phyloP scores from a whole-genome alignment of 2,888 invertebrate genomes.

The Auanema freiburgensis region DNA sequence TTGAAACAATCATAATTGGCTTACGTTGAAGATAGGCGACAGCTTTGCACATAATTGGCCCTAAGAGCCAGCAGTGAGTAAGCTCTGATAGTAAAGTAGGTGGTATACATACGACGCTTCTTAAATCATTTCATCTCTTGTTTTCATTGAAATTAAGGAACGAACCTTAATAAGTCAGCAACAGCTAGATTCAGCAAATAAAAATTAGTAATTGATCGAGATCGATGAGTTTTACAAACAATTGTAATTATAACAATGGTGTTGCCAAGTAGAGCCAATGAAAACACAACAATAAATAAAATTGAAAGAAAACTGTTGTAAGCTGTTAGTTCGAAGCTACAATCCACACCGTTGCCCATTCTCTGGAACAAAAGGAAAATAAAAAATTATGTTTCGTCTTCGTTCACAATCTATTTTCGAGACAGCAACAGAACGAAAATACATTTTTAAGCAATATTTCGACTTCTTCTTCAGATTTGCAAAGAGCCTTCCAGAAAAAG shows the following conservation, averaged over 20 bases:
- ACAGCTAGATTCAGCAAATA: conserved; percentile 69
- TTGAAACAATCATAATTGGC: conserved; percentile 41
- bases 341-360: conserved; percentile 15
- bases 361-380: background rate
- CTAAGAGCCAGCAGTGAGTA: conserved; percentile 70
- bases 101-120: conserved; percentile 78
- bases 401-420: no score
- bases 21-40: conserved; percentile 78
- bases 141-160: background rate
- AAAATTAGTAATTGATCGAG: conserved; percentile 69
- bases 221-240: conserved; percentile 65
- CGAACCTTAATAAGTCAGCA: conserved; percentile 71
- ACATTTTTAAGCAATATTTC: no score
- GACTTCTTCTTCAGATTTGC: no score
- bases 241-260: conserved; percentile 66
- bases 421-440: no score
- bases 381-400: no score
- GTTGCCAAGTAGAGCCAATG: conserved; percentile 18
- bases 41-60: conserved; percentile 75
- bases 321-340: conserved; percentile 10
- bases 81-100: conserved; percentile 70
- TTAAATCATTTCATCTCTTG: conserved; percentile 66
- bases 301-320: conserved; percentile 15
- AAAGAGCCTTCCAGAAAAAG: no score
- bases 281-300: conserved; percentile 19